Percentiles rank a stretch among this genome's conserved stretches.
phyloP scores from a whole-genome alignment of 2,797 vertebrate species.

The Schizothorax lantsangensis region DNA sequence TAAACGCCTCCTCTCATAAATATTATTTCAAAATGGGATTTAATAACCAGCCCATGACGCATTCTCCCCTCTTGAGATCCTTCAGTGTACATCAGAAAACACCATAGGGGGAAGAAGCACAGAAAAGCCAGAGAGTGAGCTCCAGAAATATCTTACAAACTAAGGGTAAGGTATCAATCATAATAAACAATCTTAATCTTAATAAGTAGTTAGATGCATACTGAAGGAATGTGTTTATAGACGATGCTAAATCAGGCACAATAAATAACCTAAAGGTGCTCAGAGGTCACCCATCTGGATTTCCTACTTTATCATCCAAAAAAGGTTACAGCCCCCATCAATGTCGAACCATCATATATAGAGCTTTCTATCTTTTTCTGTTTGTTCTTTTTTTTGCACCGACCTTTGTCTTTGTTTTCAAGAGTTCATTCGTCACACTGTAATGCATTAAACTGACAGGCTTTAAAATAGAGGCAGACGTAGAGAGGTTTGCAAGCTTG shows the following conservation, averaged over 20 bases:
- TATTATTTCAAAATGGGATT: conserved; percentile 64
- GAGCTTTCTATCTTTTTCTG: conserved; percentile 36
- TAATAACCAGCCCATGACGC: conserved; percentile 61
- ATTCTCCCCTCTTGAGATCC: conserved; percentile 56
- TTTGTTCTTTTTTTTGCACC: conserved; percentile 4
- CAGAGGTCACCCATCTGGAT: conserved; percentile 59
- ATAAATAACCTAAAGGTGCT: neutral
- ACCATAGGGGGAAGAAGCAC: conserved; percentile 39
- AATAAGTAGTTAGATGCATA: conserved; percentile 8
- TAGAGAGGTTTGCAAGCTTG: conserved; percentile 51
- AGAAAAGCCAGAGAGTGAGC: conserved; percentile 2
- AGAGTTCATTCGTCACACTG: conserved; percentile 52
- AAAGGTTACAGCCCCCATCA: conserved; percentile 46
- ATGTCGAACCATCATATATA: conserved; percentile 47
- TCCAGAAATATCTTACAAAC: conserved; percentile 45
- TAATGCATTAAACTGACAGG: conserved; percentile 56
- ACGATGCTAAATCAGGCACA: conserved; percentile 1
- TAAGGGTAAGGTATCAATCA: neutral
- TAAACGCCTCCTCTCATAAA: conserved; percentile 62
- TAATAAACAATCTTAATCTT: conserved; percentile 4
- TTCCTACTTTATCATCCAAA: conserved; percentile 48
- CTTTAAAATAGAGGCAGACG: conserved; percentile 59
- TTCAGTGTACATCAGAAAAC: conserved; percentile 47
- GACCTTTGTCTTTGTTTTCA: conserved; percentile 39
- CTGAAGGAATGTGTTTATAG: conserved; percentile 3